Conservation (phyloP, 1,140 invertebrate genomes). For the Cyclargus thomasi region DNA sequence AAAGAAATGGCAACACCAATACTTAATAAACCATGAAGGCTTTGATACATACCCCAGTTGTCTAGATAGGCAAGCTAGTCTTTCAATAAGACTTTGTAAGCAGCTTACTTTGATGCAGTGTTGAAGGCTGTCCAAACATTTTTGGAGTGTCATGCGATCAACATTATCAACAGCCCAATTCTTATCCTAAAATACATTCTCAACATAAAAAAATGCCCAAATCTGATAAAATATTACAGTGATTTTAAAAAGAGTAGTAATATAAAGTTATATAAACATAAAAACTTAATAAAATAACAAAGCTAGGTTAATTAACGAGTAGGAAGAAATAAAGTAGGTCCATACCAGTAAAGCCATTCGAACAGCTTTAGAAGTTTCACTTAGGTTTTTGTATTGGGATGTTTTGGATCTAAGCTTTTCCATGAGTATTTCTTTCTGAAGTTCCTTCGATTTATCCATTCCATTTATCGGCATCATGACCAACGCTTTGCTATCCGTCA, state of each 20-base stretch:
- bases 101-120: slow-evolving; percentile 95
- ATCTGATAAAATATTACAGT: no score
- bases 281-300: no score
- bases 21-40: no score
- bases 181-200: slow-evolving; percentile 80
- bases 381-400: slow-evolving; percentile 85
- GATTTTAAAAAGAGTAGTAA: no score
- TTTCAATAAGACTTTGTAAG: slow-evolving; percentile 92
- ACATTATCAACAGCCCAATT: slow-evolving; percentile 86
- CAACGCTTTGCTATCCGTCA: slow-evolving; percentile 58
- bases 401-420: slow-evolving; percentile 89
- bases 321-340: slow-evolving; percentile 18
- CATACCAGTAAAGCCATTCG: slow-evolving; percentile 88
- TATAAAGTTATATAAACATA: no score
- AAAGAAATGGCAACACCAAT: no score
- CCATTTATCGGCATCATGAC: slow-evolving; percentile 51
- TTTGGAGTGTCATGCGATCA: slow-evolving; percentile 89
- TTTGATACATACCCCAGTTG: slow-evolving; percentile 83
- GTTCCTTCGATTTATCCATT: slow-evolving; percentile 81
- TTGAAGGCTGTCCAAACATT: slow-evolving; percentile 93
- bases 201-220: no score
- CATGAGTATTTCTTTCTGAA: slow-evolving; percentile 89
- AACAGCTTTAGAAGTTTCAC: slow-evolving; percentile 89
- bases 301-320: background rate
- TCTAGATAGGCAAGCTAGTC: slow-evolving; percentile 91